Conservation (phyloP, 2,888 invertebrate genomes). For the Emesis furor region DNA sequence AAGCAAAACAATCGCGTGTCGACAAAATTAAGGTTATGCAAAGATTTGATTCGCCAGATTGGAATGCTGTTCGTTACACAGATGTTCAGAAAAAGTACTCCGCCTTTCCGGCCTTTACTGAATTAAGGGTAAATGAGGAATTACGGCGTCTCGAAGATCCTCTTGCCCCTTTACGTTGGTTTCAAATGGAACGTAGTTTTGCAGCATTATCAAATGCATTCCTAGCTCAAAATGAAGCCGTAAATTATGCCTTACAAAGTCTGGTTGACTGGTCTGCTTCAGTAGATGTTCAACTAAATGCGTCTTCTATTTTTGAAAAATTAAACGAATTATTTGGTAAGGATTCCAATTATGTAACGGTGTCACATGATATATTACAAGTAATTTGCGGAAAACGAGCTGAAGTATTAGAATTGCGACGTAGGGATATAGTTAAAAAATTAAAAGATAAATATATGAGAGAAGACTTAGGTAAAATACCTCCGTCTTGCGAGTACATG, state of each 20-base stretch:
- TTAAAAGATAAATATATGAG: conserved; percentile 32
- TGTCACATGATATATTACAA: conserved; percentile 54
- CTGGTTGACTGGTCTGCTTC: conserved; percentile 49
- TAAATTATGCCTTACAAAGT: conserved; percentile 46
- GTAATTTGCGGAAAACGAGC: conserved; percentile 58
- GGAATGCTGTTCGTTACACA: conserved; percentile 53
- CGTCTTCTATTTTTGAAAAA: conserved; percentile 48
- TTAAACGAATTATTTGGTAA: conserved; percentile 47
- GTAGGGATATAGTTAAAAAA: conserved; percentile 28
- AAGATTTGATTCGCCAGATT: conserved; percentile 46
- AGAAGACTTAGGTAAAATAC: conserved; percentile 28
- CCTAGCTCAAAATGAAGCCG: conserved; percentile 54
- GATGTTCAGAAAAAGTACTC: conserved; percentile 57
- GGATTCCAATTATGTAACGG: conserved; percentile 40
- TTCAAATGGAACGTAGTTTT: conserved; percentile 60
- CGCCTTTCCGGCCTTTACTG: conserved; percentile 55
- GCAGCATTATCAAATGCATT: conserved; percentile 61
- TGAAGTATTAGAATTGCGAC: conserved; percentile 38
- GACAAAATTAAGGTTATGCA: conserved; percentile 38
- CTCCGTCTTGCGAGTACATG: conserved; percentile 41
- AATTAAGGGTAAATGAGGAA: conserved; percentile 62
- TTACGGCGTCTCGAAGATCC: conserved; percentile 46
- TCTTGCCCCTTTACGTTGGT: conserved; percentile 28
- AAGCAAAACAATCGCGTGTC: conserved; percentile 40
- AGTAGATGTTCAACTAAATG: conserved; percentile 19